phyloP scores from a whole-genome alignment of 1,140 invertebrate genomes.

The Formica exsecta region DNA sequence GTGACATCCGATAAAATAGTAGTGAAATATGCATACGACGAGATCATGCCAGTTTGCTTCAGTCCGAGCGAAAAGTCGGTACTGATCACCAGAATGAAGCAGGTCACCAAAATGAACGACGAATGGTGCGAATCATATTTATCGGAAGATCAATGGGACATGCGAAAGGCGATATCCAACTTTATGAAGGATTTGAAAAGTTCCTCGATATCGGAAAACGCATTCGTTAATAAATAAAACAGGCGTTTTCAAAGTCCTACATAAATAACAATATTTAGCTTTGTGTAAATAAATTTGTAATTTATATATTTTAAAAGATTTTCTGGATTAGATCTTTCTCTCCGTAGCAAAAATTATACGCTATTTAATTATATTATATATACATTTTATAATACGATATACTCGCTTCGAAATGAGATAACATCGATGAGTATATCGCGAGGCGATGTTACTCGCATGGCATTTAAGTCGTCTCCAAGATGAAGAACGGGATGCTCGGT shows the following conservation, averaged over 20 bases:
- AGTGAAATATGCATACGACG: slow-evolving; percentile 15
- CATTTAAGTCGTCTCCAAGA: slow-evolving; percentile 64
- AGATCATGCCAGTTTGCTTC: slow-evolving; percentile 67
- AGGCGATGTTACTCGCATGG: slow-evolving; percentile 71
- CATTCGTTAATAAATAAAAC: slow-evolving; percentile 55
- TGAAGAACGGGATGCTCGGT: slow-evolving; percentile 56
- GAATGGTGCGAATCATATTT: slow-evolving; percentile 79
- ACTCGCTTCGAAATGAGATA: slow-evolving; percentile 9
- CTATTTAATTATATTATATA: background rate
- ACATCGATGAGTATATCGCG: slow-evolving; percentile 47
- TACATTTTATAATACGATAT: background rate
- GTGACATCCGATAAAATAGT: slow-evolving; percentile 60
- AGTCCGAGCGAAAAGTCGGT: slow-evolving; percentile 78
- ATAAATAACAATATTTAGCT: too few species aligned
- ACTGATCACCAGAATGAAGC: slow-evolving; percentile 69
- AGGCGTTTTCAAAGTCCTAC: background rate
- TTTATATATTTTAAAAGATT: too few species aligned
- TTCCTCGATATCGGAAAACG: slow-evolving; percentile 70
- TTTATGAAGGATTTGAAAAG: slow-evolving; percentile 79
- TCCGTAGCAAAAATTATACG: background rate
- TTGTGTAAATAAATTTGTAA: slow-evolving; percentile 1
- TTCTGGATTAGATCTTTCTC: background rate
- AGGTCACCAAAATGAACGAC: slow-evolving; percentile 77
- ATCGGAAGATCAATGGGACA: slow-evolving; percentile 77
- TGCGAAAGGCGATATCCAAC: slow-evolving; percentile 76